These are phyloP conservation scores for Calliopum simillimum DNA, from an alignment of 2,888 invertebrate species.

Conservation along the genomic window DNA sequence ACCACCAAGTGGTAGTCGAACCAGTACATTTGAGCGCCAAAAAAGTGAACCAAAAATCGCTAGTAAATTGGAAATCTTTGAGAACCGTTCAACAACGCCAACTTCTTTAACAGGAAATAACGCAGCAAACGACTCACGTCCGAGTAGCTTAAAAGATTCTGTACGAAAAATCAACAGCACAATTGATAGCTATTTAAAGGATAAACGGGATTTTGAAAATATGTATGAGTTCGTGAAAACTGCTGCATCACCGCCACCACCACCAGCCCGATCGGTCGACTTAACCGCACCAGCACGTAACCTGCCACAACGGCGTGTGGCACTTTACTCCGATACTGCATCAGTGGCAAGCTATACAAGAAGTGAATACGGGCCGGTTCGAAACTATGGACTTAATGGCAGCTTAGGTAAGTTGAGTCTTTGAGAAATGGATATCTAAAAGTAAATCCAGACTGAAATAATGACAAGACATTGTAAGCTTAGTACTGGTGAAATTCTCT, in stretches of 20 bases:
- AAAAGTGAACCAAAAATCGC: slow-evolving; percentile 60
- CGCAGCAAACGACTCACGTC: slow-evolving; percentile 45
- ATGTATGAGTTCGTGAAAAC: slow-evolving; percentile 63
- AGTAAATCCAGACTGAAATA: neutral
- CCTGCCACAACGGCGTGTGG: slow-evolving; percentile 49
- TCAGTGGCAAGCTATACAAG: slow-evolving; percentile 63
- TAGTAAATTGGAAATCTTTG: slow-evolving; percentile 64
- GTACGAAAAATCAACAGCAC: slow-evolving; percentile 67
- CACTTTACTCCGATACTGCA: slow-evolving; percentile 57
- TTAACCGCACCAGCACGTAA: slow-evolving; percentile 42
- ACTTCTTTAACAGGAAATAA: neutral
- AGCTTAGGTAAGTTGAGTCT: slow-evolving; percentile 59
- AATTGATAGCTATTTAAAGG: slow-evolving; percentile 67
- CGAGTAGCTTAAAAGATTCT: slow-evolving; percentile 65
- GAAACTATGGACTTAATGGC: slow-evolving; percentile 61
- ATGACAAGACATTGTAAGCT: too few relatives aligned
- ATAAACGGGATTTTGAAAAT: slow-evolving; percentile 65
- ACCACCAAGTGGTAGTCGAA: slow-evolving; percentile 55
- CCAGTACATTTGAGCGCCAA: slow-evolving; percentile 62
- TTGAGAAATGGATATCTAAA: neutral
- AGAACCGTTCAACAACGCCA: slow-evolving; percentile 47
- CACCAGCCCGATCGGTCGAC: slow-evolving; percentile 59
- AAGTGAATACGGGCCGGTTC: slow-evolving; percentile 64
- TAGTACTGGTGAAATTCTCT: too few relatives aligned
- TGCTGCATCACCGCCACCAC: slow-evolving; percentile 57